These are phyloP conservation scores for Apodemia zela DNA, from an alignment of 2,888 invertebrate species.

Conservation along the genomic window DNA sequence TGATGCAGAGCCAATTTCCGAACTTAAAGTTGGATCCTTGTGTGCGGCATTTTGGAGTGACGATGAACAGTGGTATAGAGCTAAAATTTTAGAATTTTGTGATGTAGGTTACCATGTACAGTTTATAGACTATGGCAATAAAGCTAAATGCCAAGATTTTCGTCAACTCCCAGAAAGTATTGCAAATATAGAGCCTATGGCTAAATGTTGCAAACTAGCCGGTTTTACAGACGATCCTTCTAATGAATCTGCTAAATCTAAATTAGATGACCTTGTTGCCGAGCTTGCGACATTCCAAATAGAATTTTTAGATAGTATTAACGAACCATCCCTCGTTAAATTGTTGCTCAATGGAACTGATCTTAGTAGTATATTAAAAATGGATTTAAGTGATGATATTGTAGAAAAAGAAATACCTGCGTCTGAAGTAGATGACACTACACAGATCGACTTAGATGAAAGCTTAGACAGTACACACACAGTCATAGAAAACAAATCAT, in stretches of 20 bases:
- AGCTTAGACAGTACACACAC: conserved; percentile 62
- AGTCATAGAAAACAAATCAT: conserved; percentile 62
- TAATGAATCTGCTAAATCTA: conserved; percentile 57
- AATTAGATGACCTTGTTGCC: conserved; percentile 54
- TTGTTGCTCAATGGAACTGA: conserved; percentile 78
- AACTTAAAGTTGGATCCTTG: conserved; percentile 79
- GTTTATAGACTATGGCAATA: conserved; percentile 86
- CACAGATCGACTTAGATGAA: conserved; percentile 56
- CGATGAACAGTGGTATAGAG: conserved; percentile 85
- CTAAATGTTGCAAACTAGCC: conserved; percentile 82
- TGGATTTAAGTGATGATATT: conserved; percentile 22
- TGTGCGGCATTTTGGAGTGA: conserved; percentile 85
- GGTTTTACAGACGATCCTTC: conserved; percentile 69
- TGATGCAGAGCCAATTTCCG: conserved; percentile 70
- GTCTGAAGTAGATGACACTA: conserved; percentile 22
- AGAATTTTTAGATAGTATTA: conserved; percentile 80
- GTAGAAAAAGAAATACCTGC: conserved; percentile 25
- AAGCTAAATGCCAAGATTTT: conserved; percentile 81
- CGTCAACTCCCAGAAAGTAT: conserved; percentile 82
- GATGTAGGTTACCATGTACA: conserved; percentile 79
- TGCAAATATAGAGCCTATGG: conserved; percentile 77
- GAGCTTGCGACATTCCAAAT: conserved; percentile 75
- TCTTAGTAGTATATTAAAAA: conserved; percentile 38
- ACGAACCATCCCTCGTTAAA: conserved; percentile 80
- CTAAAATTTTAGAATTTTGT: conserved; percentile 80